These are phyloP conservation scores for Thalpophila matura DNA, from an alignment of 2,888 invertebrate genomes.

Conservation along the genomic window DNA sequence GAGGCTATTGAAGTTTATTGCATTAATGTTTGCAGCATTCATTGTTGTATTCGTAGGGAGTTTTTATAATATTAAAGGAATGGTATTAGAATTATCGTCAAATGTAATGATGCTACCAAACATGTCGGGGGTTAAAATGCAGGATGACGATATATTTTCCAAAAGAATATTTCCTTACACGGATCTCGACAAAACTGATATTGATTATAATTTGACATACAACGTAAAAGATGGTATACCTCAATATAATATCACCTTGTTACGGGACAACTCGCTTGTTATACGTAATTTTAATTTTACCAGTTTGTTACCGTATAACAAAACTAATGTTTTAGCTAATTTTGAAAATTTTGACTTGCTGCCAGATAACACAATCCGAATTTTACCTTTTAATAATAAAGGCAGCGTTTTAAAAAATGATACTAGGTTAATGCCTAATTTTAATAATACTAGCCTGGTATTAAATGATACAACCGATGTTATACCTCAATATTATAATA, in stretches of 20 bases:
- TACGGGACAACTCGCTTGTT: not conserved
- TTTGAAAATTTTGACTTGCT: not conserved
- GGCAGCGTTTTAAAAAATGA: not conserved
- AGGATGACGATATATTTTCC: not conserved
- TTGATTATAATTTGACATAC: not conserved
- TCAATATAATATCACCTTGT: not conserved
- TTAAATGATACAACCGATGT: not conserved
- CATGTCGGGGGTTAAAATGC: not conserved
- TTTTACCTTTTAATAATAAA: not conserved
- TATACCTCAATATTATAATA: not conserved
- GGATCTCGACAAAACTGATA: not conserved
- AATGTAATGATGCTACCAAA: not conserved
- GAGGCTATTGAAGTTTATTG: slow-evolving; percentile 65
- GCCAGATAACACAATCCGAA: not conserved
- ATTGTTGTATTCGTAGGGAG: slow-evolving; percentile 64
- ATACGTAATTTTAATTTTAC: not conserved
- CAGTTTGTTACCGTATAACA: not conserved
- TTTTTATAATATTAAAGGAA: slow-evolving; percentile 60
- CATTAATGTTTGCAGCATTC: slow-evolving; percentile 63
- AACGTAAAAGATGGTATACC: not conserved
- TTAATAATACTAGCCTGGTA: not conserved
- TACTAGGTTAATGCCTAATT: not conserved
- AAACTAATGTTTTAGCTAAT: not conserved
- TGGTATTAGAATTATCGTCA: slow-evolving; percentile 37
- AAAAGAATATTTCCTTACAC: not conserved